Percentiles rank a stretch among this genome's conserved stretches.
phyloP scores from a whole-genome alignment of 2,797 vertebrate genomes.

The Tangara arthus region DNA sequence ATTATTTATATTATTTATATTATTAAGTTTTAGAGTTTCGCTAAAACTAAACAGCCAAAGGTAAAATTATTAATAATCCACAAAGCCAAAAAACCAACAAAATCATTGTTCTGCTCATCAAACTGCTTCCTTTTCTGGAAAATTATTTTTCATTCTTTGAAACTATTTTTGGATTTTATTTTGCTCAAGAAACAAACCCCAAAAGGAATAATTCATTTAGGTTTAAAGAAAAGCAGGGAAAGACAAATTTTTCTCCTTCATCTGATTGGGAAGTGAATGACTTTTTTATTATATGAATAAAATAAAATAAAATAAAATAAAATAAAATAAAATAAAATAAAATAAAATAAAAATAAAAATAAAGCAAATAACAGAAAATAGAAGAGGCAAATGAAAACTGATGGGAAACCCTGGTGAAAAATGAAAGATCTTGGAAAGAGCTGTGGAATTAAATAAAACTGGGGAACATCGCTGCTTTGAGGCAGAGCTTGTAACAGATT shows the following conservation, averaged over 20 bases:
- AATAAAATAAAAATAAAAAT: not conserved
- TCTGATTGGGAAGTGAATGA: not conserved
- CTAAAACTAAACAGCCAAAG: not conserved
- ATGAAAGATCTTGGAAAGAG: not conserved
- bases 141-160: not conserved
- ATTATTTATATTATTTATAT: not conserved
- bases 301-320: not conserved
- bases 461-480: not conserved
- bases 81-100: not conserved
- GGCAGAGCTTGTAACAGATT: not conserved
- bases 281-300: not conserved
- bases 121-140: fast-evolving
- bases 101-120: not conserved
- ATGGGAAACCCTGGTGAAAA: not conserved
- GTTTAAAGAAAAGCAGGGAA: not conserved
- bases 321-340: not conserved
- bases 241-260: not conserved
- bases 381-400: not conserved
- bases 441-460: not conserved
- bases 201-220: not conserved
- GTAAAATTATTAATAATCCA: not conserved
- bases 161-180: not conserved
- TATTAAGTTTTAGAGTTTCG: not conserved
- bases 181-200: not conserved
- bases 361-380: not conserved